These are phyloP conservation scores for Podarcis muralis DNA, from an alignment of 2,113 vertebrate species.

Conservation along the genomic window DNA sequence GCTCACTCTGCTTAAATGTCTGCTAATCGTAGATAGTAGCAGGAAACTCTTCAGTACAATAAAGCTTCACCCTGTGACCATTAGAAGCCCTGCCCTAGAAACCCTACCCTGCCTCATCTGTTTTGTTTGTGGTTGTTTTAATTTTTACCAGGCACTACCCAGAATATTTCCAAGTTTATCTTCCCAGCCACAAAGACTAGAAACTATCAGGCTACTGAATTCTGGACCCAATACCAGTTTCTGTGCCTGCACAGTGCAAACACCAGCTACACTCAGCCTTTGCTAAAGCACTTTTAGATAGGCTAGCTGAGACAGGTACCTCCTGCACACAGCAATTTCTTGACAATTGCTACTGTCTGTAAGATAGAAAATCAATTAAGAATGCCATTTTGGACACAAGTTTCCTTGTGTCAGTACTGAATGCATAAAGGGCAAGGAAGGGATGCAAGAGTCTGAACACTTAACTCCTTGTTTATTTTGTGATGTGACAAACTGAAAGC, in stretches of 20 bases:
- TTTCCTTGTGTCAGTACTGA: not conserved
- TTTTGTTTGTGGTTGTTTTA: not conserved
- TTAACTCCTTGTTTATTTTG: not conserved
- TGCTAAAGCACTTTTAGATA: not conserved
- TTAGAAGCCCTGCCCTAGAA: not conserved
- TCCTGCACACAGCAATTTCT: not conserved
- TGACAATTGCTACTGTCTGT: not conserved
- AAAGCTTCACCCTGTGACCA: not conserved
- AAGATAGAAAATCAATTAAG: slow-evolving; percentile 3
- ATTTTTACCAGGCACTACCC: not conserved
- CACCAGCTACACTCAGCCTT: not conserved
- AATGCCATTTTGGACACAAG: not conserved
- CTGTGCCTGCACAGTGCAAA: not conserved
- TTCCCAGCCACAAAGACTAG: not conserved
- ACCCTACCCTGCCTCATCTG: not conserved
- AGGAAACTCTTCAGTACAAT: not conserved
- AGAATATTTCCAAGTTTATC: not conserved
- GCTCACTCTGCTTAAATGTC: not conserved
- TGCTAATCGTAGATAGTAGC: not conserved
- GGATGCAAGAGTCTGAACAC: not conserved
- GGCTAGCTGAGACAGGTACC: not conserved
- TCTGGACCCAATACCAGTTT: not conserved
- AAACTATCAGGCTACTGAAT: not conserved
- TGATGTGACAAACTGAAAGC: not conserved
- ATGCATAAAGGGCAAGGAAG: not conserved